A percentile compares a stretch with the other conserved stretches of the same genome.
phyloP scores from a whole-genome alignment of 2,113 vertebrate species.

The Archocentrus centrarchus region DNA sequence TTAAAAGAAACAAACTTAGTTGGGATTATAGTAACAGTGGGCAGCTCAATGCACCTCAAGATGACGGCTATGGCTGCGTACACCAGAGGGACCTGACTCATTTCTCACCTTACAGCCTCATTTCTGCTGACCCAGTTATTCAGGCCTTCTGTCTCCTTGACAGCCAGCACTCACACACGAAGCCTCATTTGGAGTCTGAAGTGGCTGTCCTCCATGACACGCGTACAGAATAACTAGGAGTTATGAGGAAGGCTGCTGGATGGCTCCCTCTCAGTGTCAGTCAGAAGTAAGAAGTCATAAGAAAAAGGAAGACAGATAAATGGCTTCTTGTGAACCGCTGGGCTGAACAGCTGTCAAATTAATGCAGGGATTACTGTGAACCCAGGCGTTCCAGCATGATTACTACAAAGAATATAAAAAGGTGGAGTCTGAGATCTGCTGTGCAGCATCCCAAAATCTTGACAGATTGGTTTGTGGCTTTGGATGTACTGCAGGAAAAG shows the following conservation, averaged over 20 bases:
- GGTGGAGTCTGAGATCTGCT: neutral
- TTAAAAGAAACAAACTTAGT: neutral
- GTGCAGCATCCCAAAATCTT: slow-evolving; percentile 1
- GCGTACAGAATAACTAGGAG: neutral
- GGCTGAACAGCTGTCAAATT: slow-evolving; percentile 14
- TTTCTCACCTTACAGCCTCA: slow-evolving; percentile 16
- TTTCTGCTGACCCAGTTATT: slow-evolving; percentile 57
- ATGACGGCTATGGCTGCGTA: accelerated
- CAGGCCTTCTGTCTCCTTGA: slow-evolving; percentile 19
- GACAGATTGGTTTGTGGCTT: slow-evolving; percentile 13
- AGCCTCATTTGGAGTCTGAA: neutral
- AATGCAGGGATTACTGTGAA: slow-evolving; percentile 17
- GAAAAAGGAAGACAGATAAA: neutral
- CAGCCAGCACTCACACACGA: neutral
- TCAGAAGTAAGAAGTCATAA: neutral
- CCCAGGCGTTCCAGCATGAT: neutral
- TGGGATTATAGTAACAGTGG: neutral
- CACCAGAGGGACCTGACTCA: slow-evolving; percentile 7
- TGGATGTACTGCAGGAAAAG: slow-evolving; percentile 7
- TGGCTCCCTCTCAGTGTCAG: neutral
- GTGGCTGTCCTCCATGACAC: neutral
- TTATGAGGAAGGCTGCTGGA: neutral
- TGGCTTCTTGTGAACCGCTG: slow-evolving; percentile 5
- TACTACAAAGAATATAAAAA: slow-evolving; percentile 19
- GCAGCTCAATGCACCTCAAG: neutral